Evolutionary conservation across 2,113 vertebrate species (phyloP), one percentile per base, ranked within the genome.

Genomic region (Micronycteris hirsuta): DNA sequence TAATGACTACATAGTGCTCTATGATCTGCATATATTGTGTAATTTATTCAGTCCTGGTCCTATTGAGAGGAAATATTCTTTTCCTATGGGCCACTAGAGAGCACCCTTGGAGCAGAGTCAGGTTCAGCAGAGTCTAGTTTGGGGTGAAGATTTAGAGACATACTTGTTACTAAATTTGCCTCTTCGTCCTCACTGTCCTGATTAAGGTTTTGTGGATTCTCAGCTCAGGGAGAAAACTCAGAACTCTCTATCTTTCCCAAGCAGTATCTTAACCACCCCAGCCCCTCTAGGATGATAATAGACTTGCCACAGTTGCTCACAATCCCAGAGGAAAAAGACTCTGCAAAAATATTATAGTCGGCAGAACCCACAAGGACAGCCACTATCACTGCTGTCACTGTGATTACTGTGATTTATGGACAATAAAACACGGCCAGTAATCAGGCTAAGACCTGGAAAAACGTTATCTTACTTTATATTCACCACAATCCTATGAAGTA

Each of bases 21-120:
- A 10, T 38, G 15, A 54, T 67, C 67, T 81, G 12, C 31, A 3
- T 26, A 4, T n/a, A 24, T 1, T 58, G 14, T 73, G 9, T 12
- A 43, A 78, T 58, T 58, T 71, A 47, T 54, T 81, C 83, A n/a
- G 45, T 15, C 70, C 70, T 61, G 7, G 12, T 74, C 43, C 65
- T 71, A n/a, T 9, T 13, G 16, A 31, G 24, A 76, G 43, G 26
- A 80, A 70, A 58, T 20, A n/a, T 61, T 63, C 45, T 97, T 87
- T 93, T 84, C 52, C 80, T 43, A 1, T 19, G 26, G 43, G 31
- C 96, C 96, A 96, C 97, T 94, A 97, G 97, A 89, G 97, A 41
- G 96, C 90, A 77, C 96, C 63, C 86, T 67, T 54, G 83, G 54
- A 90, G 82, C 81, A 96, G 56, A 19, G 19, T 90, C 58, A 70